These are phyloP conservation scores for Urophycis tenuis DNA, from an alignment of 2,797 vertebrate species.

Conservation along the genomic window DNA sequence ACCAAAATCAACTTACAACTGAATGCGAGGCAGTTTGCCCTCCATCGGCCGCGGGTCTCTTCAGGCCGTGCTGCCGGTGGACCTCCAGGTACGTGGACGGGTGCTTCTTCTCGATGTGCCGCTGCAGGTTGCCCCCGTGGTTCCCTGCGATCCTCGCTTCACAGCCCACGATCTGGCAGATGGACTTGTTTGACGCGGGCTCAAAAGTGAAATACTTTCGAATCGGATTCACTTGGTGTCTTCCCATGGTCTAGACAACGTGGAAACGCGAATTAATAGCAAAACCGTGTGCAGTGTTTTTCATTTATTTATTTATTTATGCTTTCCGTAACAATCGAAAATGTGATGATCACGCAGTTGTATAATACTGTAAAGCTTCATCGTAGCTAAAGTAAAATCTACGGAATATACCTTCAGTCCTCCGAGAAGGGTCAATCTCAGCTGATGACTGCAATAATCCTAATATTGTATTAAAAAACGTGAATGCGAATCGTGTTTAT, in stretches of 20 bases:
- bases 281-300: no score
- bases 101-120: neutral
- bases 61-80: neutral
- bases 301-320: no score
- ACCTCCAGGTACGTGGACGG: neutral
- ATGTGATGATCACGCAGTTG: no score
- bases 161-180: neutral
- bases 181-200: neutral
- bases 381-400: no score
- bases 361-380: no score
- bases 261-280: no score
- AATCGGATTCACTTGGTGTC: neutral
- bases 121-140: neutral
- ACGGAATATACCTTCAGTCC: no score
- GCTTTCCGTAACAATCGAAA: no score
- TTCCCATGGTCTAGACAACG: neutral
- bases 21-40: neutral
- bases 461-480: no score
- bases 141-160: neutral
- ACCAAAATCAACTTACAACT: neutral
- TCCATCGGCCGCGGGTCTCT: neutral
- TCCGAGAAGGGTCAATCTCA: no score
- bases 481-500: no score
- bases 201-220: neutral
- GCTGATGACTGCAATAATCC: no score